Evolutionary conservation across 2,888 invertebrate species (phyloP).

Genomic region (Crocallis elinguaria): DNA sequence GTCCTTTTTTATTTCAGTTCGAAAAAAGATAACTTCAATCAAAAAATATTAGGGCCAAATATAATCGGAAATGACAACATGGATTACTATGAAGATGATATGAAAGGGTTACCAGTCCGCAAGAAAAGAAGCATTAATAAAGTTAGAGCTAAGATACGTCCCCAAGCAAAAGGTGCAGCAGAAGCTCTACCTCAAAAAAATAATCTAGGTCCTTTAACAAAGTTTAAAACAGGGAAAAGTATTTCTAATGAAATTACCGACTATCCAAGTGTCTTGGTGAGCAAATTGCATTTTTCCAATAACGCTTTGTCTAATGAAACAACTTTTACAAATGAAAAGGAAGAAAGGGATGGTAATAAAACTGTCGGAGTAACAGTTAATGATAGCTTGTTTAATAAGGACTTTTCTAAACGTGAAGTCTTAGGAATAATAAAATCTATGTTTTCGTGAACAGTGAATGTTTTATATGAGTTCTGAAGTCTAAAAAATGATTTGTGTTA

Average conservation of each 20-base stretch:
- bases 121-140: conserved; percentile 47
- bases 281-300: conserved; percentile 29
- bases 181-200: conserved; percentile 16
- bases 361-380: conserved; percentile 12
- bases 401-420: conserved; percentile 8
- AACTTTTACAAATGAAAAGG: conserved; percentile 13
- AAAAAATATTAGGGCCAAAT: conserved; percentile 4
- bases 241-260: conserved; percentile 21
- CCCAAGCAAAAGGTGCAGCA: conserved; percentile 1
- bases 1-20: conserved; percentile 8
- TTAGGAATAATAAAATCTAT: conserved; percentile 20
- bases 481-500: not conserved
- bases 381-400: not conserved
- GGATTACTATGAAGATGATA: conserved; percentile 67
- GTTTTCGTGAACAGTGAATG: conserved; percentile 19
- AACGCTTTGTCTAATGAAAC: conserved; percentile 8
- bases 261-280: conserved; percentile 14
- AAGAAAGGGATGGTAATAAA: conserved; percentile 5
- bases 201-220: conserved; percentile 9
- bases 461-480: not conserved
- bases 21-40: not conserved
- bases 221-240: conserved; percentile 12
- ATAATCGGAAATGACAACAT: conserved; percentile 24
- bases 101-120: conserved; percentile 64
- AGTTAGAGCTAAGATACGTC: not conserved